Percentiles rank a stretch among this genome's conserved stretches.
These are phyloP conservation scores for Procavia capensis DNA, from an alignment of 2,113 vertebrate genomes.

Conservation along the genomic window DNA sequence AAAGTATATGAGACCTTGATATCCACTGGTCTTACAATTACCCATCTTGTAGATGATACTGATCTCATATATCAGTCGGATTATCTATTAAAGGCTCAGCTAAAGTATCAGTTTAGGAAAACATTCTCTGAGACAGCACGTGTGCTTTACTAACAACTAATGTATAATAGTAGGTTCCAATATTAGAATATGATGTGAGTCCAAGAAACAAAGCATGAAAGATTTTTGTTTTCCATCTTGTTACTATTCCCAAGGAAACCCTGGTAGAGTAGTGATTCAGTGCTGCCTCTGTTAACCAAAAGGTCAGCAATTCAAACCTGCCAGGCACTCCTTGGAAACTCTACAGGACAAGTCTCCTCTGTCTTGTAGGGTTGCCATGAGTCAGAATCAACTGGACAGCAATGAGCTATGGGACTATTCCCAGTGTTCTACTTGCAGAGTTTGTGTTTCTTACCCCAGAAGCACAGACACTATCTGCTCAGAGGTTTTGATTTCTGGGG, in stretches of 20 bases:
- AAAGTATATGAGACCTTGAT: background rate
- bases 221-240: background rate
- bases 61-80: background rate
- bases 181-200: background rate
- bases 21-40: background rate
- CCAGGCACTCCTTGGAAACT: too few relatives aligned
- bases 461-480: background rate
- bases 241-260: background rate
- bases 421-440: background rate
- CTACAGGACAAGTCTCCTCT: too few relatives aligned
- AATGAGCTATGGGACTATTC: too few relatives aligned
- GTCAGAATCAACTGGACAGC: too few relatives aligned
- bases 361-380: too few relatives aligned
- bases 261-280: too few relatives aligned
- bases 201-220: background rate
- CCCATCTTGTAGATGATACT: background rate
- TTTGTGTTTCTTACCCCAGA: background rate
- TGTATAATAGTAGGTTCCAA: background rate
- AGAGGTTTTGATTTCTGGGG: background rate
- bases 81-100: background rate
- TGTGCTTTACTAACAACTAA: background rate
- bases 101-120: background rate
- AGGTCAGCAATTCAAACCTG: too few relatives aligned
- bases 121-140: background rate
- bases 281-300: too few relatives aligned